Evolutionary conservation across 2,888 invertebrate species (phyloP), one percentile per base, ranked within the genome.

Genomic region (Amphimallon solstitiale): DNA sequence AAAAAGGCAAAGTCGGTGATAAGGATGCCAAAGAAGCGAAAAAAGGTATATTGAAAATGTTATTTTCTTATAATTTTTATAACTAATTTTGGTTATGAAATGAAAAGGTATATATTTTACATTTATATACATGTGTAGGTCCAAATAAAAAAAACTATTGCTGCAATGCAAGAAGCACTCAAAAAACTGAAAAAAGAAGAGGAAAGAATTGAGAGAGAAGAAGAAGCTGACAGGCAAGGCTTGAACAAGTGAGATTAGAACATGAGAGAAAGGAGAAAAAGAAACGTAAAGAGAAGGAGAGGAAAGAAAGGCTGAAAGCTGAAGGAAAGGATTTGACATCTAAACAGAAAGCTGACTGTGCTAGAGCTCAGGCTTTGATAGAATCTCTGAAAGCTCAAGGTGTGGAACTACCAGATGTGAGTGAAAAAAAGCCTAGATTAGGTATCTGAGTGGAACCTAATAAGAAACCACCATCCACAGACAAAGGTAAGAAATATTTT

Each of bases 241-340:
- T 93, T 70, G 97, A 97, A 79, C 91, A 94, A 75, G n/a, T n/a
- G n/a, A n/a, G n/a, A n/a, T n/a, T n/a, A n/a, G n/a, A n/a, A n/a
- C n/a, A n/a, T n/a, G 97, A 98, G 80, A 86, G 88, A 69, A 96
- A 93, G 78, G 94, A 94, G 72, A 90, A 88, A 78, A 95, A 92
- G 80, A 98, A 95, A 79, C 91, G 92, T 76, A 94, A 93, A 77
- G 95, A 97, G 82, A 95, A 94, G 78, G 97, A 97, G 78, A 88
- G 93, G 54, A 95, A 94, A 81, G 95, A 95, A 76, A 87, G 95
- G 77, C 85, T 96, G 73, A 98, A 98, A 82, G 94, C 94, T n/a
- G 98, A 98, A 84, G 98, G 98, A 1, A 98, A 96, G 83, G 85
- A 96, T 34, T 83, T 98, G 66, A 97, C 97, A 1, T 90, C 94